These are phyloP conservation scores for Amphiprion percula DNA, from an alignment of 2,113 vertebrate genomes.

Conservation along the genomic window DNA sequence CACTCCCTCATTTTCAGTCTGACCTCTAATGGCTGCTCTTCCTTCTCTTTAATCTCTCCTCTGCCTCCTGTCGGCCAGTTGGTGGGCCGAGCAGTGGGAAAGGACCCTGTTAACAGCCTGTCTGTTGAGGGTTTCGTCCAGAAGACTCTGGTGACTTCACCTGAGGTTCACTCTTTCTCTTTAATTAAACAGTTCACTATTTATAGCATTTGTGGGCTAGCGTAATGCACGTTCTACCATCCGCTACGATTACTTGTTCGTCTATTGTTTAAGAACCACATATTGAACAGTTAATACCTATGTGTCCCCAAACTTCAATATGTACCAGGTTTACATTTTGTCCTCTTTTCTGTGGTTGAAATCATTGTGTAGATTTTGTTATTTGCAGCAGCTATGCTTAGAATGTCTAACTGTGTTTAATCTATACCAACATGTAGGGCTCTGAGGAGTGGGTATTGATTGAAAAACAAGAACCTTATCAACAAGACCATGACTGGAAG, in stretches of 20 bases:
- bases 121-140: slow-evolving; percentile 95
- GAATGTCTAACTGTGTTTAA: slow-evolving; percentile 94
- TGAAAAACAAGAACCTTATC: slow-evolving; percentile 93
- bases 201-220: slow-evolving; percentile 16
- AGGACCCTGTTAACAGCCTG: slow-evolving; percentile 88
- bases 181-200: background rate
- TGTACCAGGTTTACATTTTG: background rate
- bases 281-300: slow-evolving; percentile 8
- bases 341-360: slow-evolving; percentile 20
- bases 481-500: slow-evolving; percentile 86
- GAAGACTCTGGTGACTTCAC: slow-evolving; percentile 96
- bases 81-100: slow-evolving; percentile 86
- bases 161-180: slow-evolving; percentile 88
- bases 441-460: slow-evolving; percentile 99
- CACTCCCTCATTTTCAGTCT: background rate
- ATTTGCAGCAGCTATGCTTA: slow-evolving; percentile 59
- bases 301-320: slow-evolving; percentile 2
- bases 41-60: slow-evolving; percentile 69
- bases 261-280: background rate
- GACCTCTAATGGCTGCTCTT: slow-evolving; percentile 72
- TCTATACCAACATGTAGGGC: slow-evolving; percentile 97
- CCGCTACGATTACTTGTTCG: background rate
- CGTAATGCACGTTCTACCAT: slow-evolving; percentile 15
- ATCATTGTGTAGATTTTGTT: slow-evolving; percentile 46
- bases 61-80: slow-evolving; percentile 70